phyloP scores from a whole-genome alignment of 2,888 invertebrate species.

The Chrysina gloriosa region DNA sequence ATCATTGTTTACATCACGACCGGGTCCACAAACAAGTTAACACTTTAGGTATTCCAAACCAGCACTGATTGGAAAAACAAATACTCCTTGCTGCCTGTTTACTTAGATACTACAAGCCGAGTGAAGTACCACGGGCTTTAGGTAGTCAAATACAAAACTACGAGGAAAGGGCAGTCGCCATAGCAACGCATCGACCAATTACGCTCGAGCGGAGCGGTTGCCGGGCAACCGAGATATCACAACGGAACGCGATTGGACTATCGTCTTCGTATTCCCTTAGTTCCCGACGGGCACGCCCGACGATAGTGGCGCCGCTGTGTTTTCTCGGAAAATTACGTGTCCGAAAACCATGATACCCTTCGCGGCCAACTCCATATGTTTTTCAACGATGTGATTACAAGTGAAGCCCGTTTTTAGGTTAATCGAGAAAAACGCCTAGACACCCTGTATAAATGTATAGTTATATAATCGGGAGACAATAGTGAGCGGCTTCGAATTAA shows the following conservation, averaged over 20 bases:
- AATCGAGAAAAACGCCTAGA: constrained; percentile 10
- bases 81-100: constrained; percentile 68
- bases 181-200: constrained; percentile 50
- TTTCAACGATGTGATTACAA: constrained; percentile 46
- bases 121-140: constrained; percentile 67
- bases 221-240: constrained; percentile 47
- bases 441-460: constrained; percentile 23
- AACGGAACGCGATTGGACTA: constrained; percentile 48
- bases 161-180: constrained; percentile 58
- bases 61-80: constrained; percentile 71
- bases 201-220: constrained; percentile 34
- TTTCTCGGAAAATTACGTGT: constrained; percentile 51
- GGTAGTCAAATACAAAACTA: constrained; percentile 65
- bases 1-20: constrained; percentile 67
- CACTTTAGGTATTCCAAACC: constrained; percentile 67
- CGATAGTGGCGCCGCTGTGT: constrained; percentile 60
- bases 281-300: constrained; percentile 65
- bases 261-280: constrained; percentile 44
- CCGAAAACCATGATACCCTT: constrained; percentile 52
- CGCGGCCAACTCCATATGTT: constrained; percentile 50
- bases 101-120: constrained; percentile 67
- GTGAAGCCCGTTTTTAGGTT: constrained; percentile 32
- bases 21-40: constrained; percentile 66
- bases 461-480: constrained; percentile 1
- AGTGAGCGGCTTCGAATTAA: background rate